Percentiles rank a stretch among this genome's conserved stretches.
These are phyloP conservation scores for Crossoptilon crossoptilon DNA, from an alignment of 2,797 vertebrate genomes.

Conservation along the genomic window DNA sequence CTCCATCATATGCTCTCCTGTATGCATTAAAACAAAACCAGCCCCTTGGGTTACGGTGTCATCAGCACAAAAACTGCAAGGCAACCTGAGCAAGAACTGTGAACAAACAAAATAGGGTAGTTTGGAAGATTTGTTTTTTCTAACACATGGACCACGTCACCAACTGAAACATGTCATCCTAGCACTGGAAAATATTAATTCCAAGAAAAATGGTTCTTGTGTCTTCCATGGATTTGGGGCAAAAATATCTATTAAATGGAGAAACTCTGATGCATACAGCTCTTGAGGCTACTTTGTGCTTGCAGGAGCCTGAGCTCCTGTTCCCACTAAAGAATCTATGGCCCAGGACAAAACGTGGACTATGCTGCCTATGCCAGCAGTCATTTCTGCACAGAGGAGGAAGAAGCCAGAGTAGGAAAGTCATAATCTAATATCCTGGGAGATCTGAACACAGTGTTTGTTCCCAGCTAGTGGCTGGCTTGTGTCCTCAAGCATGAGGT, in stretches of 20 bases:
- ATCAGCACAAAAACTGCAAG: neutral
- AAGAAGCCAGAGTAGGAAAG: neutral
- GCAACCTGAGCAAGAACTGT: neutral
- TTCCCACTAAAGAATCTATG: neutral
- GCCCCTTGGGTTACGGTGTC: neutral
- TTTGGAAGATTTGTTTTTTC: neutral
- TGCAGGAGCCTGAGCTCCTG: neutral
- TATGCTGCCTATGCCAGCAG: rapidly evolving
- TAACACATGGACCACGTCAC: rapidly evolving
- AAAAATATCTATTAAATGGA: neutral
- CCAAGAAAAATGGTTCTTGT: neutral
- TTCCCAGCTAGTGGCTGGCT: neutral
- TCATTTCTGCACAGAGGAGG: neutral
- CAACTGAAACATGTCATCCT: rapidly evolving
- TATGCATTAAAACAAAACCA: neutral
- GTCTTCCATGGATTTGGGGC: neutral
- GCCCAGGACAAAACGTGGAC: neutral
- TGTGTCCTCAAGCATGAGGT: slow-evolving; percentile 6
- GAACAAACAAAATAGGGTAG: neutral
- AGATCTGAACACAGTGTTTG: neutral
- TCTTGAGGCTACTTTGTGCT: neutral
- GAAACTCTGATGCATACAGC: neutral
- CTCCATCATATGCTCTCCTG: slow-evolving; percentile 92
- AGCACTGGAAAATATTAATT: neutral
- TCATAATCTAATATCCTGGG: neutral